Base-by-base conservation (phyloP, 1,140 invertebrate genomes). In the Drosophila cardini region DNA sequence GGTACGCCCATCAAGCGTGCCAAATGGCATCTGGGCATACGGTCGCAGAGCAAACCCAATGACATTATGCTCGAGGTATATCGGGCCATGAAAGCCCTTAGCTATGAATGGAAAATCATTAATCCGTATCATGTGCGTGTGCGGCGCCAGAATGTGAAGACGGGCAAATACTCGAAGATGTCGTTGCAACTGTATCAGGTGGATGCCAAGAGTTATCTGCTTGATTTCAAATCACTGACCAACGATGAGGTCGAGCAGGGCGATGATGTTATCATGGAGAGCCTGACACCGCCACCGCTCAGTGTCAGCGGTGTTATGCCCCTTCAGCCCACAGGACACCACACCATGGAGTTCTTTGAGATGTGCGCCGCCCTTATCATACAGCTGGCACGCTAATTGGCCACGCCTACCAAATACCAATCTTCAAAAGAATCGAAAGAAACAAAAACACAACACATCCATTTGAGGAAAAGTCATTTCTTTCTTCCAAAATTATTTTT, bases 51-150 rank as follows among this genome's bases (percentile, higher is more conserved):
- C 90, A 99, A 99, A 92, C 98, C 98, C 2, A 97, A 98, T 90
- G 99, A 99, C 93, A 99, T 99, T 16, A 99, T 99, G 99, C 96
- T 98, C 92, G 99, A 99, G 94, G 99, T 99, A 1, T 99, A 99
- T 92, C 94, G 98, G 77, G 99, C 99, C 11, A 99, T 99, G 99
- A 99, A 99, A 93, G 95, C 96, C 6, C 94, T 99, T 10, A 96
- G 98, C 93, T 99, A 99, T 94, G 98, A 99, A 93, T 99, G 98
- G 99, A 99, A 99, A 93, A 96, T 99, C 36, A 97, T 99, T 57
- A 99, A 99, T 93, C 96, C 98, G 1, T 98, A 97, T 91, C 98
- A 98, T 91, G 97, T 98, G 81, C 96, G 98, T 80, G 98, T 99
- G 3, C 95, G 98, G 13, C 96, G 97, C 26, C 96, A 96, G 86